Evolutionary conservation across 2,113 vertebrate species (phyloP).

Genomic region (Sitta europaea): DNA sequence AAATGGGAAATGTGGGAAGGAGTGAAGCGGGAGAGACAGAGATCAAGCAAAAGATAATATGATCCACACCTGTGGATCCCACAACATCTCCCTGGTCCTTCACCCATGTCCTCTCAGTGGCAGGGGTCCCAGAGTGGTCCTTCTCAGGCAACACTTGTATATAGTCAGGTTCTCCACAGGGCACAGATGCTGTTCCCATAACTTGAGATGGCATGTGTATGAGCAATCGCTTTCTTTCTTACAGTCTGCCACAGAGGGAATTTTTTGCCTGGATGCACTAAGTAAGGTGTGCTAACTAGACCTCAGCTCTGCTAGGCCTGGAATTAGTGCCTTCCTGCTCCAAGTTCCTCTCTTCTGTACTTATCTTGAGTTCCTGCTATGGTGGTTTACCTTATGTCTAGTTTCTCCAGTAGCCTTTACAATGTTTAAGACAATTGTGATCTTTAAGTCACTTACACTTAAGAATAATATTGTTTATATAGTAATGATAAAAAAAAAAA

Average conservation of each 20-base stretch:
- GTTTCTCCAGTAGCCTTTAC: neutral
- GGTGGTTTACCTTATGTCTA: neutral
- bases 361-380: neutral
- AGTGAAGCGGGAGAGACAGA: neutral
- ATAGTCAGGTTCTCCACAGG: neutral
- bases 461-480: neutral
- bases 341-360: neutral
- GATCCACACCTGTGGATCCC: neutral
- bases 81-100: neutral
- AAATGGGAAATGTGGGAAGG: fast-evolving
- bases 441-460: neutral
- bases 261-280: neutral
- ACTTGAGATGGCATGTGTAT: neutral
- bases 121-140: neutral
- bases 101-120: neutral
- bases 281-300: neutral
- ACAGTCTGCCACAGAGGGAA: neutral
- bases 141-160: neutral
- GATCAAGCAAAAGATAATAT: neutral
- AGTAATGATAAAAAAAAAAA: neutral
- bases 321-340: neutral
- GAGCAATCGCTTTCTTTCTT: neutral
- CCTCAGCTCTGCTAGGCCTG: neutral
- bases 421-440: neutral
- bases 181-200: neutral